Base-by-base conservation (phyloP, 1,140 invertebrate genomes). In the Varroa destructor region DNA sequence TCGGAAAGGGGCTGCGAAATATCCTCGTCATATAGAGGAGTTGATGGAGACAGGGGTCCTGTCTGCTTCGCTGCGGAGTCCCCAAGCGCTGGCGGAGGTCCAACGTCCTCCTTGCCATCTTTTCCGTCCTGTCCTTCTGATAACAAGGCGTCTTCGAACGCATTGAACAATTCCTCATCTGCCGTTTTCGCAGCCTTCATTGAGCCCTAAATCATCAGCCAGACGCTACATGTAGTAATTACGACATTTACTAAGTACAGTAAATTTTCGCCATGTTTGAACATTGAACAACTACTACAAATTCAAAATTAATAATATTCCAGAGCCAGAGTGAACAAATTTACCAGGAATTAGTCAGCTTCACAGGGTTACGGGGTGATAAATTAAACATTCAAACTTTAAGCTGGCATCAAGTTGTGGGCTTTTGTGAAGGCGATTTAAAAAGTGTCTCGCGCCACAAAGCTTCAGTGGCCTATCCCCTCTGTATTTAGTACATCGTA, bases 11-110 rank as follows among this genome's bases (percentile, higher is more conserved):
- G 93, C 79, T 91, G 87, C 1, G 91, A 90, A 40, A 90, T 86
- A 78, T 96, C 93, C 73, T 96, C 93, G 78, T 97, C 94, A 79
- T 91, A 97, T 5, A 97, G 83, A 10, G 93, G 93, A 43, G 79
- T 77, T 43, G 74, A 71, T 72, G 76, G 76, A 36, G 73, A 72
- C 25, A 74, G 74, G 46, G 74, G 74, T 37, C 73, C 74, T 40
- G 71, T 56, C 72, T 76, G 71, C 57, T 72, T 57, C 55, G 71
- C 72, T 67, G 71, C 72, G 54, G 75, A 71, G 71, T 71, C 74
- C 51, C 71, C 74, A 56, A 74, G 61, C 43, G 74, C 72, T 71
- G 73, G 73, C 5, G 72, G 55, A 56, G 72, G 58, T 71, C 73
- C 10, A 43, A 3, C 57, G 8, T 51, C 46, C 14, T 43, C 40